phyloP scores from a whole-genome alignment of 2,113 vertebrate genomes.

The Melanerpes formicivorus region DNA sequence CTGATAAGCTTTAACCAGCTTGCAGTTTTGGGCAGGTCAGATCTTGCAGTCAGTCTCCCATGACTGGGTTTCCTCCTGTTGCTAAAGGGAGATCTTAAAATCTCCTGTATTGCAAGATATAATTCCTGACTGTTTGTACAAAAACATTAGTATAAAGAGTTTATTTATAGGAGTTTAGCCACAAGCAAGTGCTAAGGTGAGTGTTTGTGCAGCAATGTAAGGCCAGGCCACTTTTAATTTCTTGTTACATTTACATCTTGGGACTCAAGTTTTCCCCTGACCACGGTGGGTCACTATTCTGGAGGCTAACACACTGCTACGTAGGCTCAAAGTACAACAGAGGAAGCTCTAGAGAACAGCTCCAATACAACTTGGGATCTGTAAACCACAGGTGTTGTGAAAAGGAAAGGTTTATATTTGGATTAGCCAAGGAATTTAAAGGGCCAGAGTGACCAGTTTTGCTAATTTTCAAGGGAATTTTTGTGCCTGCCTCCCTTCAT shows the following conservation, averaged over 20 bases:
- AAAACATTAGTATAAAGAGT: background rate
- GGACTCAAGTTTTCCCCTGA: background rate
- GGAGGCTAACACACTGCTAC: background rate
- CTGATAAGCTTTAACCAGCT: slow-evolving; percentile 7
- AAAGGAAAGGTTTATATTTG: background rate
- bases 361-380: background rate
- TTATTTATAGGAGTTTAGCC: slow-evolving; percentile 25
- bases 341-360: background rate
- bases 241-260: background rate
- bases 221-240: background rate
- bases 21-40: slow-evolving; percentile 17
- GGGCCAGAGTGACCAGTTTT: background rate
- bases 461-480: background rate
- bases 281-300: background rate
- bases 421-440: background rate
- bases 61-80: background rate
- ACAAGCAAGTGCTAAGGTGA: slow-evolving; percentile 29
- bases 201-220: background rate
- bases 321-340: background rate
- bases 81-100: slow-evolving; percentile 36
- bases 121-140: slow-evolving; percentile 21
- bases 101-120: background rate
- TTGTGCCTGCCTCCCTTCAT: background rate
- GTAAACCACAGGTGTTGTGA: background rate
- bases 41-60: background rate